These are phyloP conservation scores for Pseudococcus jackbeardsleyi DNA, from an alignment of 2,888 invertebrate species.

Conservation along the genomic window DNA sequence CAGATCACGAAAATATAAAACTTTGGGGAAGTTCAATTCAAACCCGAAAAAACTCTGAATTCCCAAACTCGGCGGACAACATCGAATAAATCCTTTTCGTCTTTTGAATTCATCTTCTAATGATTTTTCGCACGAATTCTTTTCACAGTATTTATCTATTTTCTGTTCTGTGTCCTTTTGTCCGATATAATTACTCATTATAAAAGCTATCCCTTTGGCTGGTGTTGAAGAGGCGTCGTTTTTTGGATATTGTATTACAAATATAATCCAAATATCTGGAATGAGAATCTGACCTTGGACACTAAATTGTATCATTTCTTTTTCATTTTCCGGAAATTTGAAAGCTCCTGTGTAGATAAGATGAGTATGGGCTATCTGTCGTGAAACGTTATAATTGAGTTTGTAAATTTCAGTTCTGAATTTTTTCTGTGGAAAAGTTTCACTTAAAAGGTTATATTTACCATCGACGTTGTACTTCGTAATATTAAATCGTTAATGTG, in stretches of 20 bases:
- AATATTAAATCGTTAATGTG: neutral
- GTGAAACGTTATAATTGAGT: neutral
- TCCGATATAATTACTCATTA: neutral
- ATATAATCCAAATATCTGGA: neutral
- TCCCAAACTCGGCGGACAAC: neutral
- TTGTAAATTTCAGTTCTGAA: neutral
- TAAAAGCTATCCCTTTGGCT: neutral
- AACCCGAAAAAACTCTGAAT: neutral
- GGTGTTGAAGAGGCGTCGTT: neutral
- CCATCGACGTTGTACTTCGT: neutral
- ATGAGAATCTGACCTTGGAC: neutral
- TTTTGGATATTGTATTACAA: neutral
- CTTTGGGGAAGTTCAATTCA: neutral
- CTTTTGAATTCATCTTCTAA: neutral
- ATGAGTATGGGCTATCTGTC: neutral
- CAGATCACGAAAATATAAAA: neutral
- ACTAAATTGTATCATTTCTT: neutral
- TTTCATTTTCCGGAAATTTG: neutral
- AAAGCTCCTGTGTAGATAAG: neutral
- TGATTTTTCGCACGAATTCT: neutral
- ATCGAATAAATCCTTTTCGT: neutral
- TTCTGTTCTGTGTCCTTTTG: neutral
- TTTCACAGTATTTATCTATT: neutral
- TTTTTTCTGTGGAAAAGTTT: neutral
- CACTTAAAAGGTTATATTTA: neutral